Evolutionary conservation across 2,113 vertebrate species (phyloP).

Genomic region (Eudorcas thomsonii): DNA sequence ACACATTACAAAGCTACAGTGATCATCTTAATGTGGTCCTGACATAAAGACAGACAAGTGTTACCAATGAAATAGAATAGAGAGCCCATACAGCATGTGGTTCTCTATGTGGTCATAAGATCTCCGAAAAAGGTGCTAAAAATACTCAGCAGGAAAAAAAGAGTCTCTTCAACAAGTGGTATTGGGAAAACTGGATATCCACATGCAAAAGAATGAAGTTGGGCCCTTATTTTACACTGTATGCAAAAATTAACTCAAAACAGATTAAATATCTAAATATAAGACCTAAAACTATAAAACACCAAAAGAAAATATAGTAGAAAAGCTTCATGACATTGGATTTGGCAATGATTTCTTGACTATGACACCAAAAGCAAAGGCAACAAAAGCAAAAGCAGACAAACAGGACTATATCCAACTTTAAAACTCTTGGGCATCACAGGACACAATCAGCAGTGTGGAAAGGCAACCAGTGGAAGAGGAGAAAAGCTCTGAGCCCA

Average conservation of each 20-base stretch:
- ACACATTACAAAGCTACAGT: neutral
- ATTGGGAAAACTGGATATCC: neutral
- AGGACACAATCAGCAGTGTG: neutral
- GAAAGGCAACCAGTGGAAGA: neutral
- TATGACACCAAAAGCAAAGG: neutral
- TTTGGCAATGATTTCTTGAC: neutral
- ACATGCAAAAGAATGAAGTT: neutral
- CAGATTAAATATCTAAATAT: neutral
- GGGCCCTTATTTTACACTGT: neutral
- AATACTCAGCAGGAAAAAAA: neutral
- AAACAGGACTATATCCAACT: neutral
- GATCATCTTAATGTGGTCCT: neutral
- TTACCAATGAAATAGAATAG: neutral
- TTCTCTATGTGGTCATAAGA: neutral
- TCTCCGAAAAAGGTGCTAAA: neutral
- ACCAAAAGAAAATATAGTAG: neutral
- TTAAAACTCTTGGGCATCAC: neutral
- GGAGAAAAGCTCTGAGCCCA: neutral
- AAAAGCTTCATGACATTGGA: neutral
- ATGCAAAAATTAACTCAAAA: neutral
- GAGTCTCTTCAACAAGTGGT: neutral
- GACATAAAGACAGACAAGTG: neutral
- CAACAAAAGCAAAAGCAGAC: neutral
- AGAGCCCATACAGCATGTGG: neutral
- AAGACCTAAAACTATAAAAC: neutral